Base-by-base conservation (phyloP, 2,797 vertebrate genomes). In the Myiotriccus ornatus region DNA sequence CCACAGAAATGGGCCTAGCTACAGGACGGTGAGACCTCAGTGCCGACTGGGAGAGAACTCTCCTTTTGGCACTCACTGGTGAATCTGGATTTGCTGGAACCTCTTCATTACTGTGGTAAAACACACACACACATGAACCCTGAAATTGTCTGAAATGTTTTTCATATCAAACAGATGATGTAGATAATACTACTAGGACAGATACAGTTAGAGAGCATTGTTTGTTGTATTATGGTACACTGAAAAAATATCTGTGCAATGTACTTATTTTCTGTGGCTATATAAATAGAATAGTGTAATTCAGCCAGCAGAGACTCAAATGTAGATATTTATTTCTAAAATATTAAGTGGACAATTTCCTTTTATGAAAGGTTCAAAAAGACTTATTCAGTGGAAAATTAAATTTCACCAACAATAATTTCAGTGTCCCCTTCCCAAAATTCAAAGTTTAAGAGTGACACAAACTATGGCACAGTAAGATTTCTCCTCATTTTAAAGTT, bases 21-120 rank as follows among this genome's bases (percentile, higher is more conserved):
- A 99, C 99, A 4, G 99, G 99, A 93, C 98, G 99, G 95, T 99
- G 99, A 47, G 99, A 99, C 35, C 98, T 98, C 92, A 99, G 97
- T 1, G 99, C 99, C 9, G 99, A 99, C 84, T 97, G 98, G 64
- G 99, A 99, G 52, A 99, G 98, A 43, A 98, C 97, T 93, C 98
- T 98, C 85, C 99, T 98, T 97, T 99, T 99, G 83, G 98, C 97
- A 79, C 98, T 98, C 95, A 99, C 67, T 56, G 98, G 98, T 2
- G 98, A 99, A 34, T 95, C 88, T 2, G 98, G 97, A 70, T 97
- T 97, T 14, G 89, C 96, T 62, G 97, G 71, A 62, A 97, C 92
- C 41, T 98, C 98, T 30, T 99, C 98, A 5, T 97, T 97, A 78
- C 98, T 99, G 89, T 12, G 39, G 65, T 30, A 87, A 74, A 59